Evolutionary conservation across 2,113 vertebrate species (phyloP).

Genomic region (Aldabrachelys gigantea): DNA sequence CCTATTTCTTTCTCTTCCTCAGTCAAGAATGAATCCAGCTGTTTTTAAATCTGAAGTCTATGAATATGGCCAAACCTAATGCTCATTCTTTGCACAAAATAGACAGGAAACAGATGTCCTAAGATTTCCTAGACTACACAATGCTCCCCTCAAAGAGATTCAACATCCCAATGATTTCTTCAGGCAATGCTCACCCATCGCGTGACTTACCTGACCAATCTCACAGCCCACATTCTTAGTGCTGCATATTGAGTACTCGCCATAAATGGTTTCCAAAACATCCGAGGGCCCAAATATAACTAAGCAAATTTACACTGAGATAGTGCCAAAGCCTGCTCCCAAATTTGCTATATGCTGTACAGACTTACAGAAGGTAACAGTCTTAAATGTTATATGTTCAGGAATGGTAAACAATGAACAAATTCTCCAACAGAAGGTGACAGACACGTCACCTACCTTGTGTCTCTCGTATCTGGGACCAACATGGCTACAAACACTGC

Average conservation of each 20-base stretch:
- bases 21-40: neutral
- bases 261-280: neutral
- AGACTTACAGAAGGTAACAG: neutral
- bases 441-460: neutral
- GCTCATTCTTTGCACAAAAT: neutral
- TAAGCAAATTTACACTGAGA: neutral
- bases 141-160: neutral
- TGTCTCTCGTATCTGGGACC: neutral
- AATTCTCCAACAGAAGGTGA: neutral
- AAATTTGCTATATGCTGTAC: neutral
- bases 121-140: neutral
- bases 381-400: neutral
- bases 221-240: neutral
- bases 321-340: neutral
- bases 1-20: neutral
- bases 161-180: neutral
- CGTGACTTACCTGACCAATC: neutral
- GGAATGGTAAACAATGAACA: neutral
- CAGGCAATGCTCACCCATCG: neutral
- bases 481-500: neutral
- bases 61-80: neutral
- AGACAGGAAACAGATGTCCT: neutral
- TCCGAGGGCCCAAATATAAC: neutral
- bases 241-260: neutral
- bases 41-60: neutral